Base-by-base conservation (phyloP, 2,113 vertebrate genomes). In the Xyliphius kryptos region DNA sequence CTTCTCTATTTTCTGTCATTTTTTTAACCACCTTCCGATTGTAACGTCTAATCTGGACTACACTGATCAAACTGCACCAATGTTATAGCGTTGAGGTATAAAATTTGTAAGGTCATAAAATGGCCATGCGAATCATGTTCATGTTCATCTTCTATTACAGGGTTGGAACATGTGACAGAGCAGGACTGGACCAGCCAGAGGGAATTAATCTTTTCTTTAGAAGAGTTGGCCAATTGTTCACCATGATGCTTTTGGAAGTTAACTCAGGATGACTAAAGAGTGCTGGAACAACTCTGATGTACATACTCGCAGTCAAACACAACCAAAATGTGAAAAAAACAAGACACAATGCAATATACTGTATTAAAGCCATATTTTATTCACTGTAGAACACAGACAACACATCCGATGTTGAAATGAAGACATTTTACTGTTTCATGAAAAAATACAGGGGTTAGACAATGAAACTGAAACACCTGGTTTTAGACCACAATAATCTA, bases 91-190 rank as follows among this genome's bases (percentile, higher is more conserved):
- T 13, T 21, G 36, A 3, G 68, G 47, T 43, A 48, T 36, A n/a
- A 56, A 26, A 56, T 47, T 41, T 58, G 22, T 22, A 22, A 49
- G 19, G 14, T 36, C 20, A 37, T 59, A 16, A 67, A 61, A 37
- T 6, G 14, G 1, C 13, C 2, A 36, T 9, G 5, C n/a, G 47
- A 44, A 61, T 51, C 51, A 37, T 48, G 22, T n/a, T 17, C 14
- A 54, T 44, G 57, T 61, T 47, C 14, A 54, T 37, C 26, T 21
- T 13, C 38, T 56, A 56, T 59, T 12, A 44, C 7, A 11, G 9
- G 51, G 32, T n/a, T 21, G 3, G 56, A 32, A 62, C 5, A 20
- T 43, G 41, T 36, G 38, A 8, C 48, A 41, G 15, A 21, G 56
- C 20, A 19, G 52, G 50, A 17, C 21, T 17, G 21, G 40, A 53